Evolutionary conservation across 2,888 invertebrate genomes (phyloP), one percentile per base, ranked within the genome.

Genomic region (Sturmia bella): DNA sequence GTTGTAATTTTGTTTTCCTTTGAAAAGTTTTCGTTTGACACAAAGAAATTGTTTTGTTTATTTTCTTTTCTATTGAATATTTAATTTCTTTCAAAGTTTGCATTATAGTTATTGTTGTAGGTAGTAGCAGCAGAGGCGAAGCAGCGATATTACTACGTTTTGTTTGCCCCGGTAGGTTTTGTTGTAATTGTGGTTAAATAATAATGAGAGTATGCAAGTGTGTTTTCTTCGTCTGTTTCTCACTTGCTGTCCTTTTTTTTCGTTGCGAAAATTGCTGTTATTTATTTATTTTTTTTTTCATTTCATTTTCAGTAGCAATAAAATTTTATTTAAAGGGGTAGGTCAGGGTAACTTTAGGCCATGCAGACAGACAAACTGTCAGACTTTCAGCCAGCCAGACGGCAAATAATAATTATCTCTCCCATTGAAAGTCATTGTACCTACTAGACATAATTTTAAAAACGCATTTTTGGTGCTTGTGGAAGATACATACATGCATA

Each of bases 291-390:
- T 15, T 39, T 79, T 3, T 57, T 61, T 15, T 39, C 73, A 52
- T 17, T 59, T 57, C 24, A n/a, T 73, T 73, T 75, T 74, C 66
- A 52, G 57, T 24, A 66, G 39, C 52, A 52, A 54, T 73, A 54
- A 75, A 74, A 43, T 56, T 66, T 72, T 54, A 59, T 66, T 59
- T 12, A 78, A 73, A 81, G 73, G 78, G 82, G 82, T 82, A 82
- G 82, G 82, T 82, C 82, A 82, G 82, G 78, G 82, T 78, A 82
- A 78, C 69, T 69, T 66, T 9, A 70, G 54, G 70, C 59, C 43
- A 43, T 54, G 37, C 54, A 72, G 13, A 11, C 7, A 39, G 39
- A 61, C n/a, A 9, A 32, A 32, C 9, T n/a, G 56, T 48, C 69
- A 70, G 32, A 24, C 52, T 45, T n/a, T n/a, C 64, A 54, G 19